Evolutionary conservation across 2,113 vertebrate species (phyloP).

Genomic region (Pachypanchax playfairii): DNA sequence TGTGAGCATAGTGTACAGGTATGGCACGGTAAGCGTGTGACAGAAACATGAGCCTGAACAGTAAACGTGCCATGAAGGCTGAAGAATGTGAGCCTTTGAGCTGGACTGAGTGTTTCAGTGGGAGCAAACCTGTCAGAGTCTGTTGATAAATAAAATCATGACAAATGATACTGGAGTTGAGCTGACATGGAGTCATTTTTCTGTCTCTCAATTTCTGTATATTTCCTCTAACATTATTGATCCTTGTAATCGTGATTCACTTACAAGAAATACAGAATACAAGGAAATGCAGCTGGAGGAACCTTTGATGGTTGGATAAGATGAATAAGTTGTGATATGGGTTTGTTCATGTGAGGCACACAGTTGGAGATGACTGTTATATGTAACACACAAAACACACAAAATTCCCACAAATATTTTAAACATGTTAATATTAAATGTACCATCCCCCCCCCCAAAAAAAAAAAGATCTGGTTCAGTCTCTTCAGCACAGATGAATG

Average conservation of each 20-base stretch:
- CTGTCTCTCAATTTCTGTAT: slow-evolving; percentile 7
- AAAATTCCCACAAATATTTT: too few relatives aligned
- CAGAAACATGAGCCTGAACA: slow-evolving; percentile 63
- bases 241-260: not conserved
- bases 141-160: slow-evolving; percentile 37
- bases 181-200: slow-evolving; percentile 9
- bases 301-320: too few relatives aligned
- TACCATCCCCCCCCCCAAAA: not conserved
- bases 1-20: slow-evolving; percentile 57
- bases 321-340: too few relatives aligned
- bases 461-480: too few relatives aligned
- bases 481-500: not conserved
- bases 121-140: slow-evolving; percentile 33
- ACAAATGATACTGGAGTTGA: slow-evolving; percentile 17
- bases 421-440: too few relatives aligned
- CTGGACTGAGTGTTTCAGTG: slow-evolving; percentile 46
- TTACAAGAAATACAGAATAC: not conserved
- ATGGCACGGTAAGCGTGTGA: slow-evolving; percentile 65
- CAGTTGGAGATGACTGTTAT: too few relatives aligned
- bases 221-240: not conserved
- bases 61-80: slow-evolving; percentile 67
- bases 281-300: not conserved
- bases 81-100: slow-evolving; percentile 53
- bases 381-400: too few relatives aligned
- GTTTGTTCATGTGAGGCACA: too few relatives aligned